A percentile compares a stretch with the other conserved stretches of the same genome.
These are phyloP conservation scores for Drosophila rubida DNA, from an alignment of 2,888 invertebrate species.

Conservation along the genomic window DNA sequence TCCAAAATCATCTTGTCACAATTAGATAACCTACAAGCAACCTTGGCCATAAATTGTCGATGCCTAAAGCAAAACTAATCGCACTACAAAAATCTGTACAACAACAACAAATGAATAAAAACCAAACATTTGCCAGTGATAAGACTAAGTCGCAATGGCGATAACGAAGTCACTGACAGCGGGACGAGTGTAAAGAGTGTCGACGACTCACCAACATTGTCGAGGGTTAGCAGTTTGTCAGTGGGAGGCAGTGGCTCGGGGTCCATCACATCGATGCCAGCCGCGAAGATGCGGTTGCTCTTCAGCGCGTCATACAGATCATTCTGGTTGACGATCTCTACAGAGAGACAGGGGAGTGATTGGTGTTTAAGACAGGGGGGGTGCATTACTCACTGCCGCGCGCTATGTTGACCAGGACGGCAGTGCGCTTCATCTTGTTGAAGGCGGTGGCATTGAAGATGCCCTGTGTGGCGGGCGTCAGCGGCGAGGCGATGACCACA, in stretches of 20 bases:
- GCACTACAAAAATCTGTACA: slow-evolving; percentile 24
- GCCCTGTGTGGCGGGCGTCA: slow-evolving; percentile 88
- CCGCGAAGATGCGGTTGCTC: slow-evolving; percentile 91
- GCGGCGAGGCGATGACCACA: slow-evolving; percentile 88
- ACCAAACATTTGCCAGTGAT: slow-evolving; percentile 33
- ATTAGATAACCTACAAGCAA: slow-evolving; percentile 57
- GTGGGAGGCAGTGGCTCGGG: slow-evolving; percentile 95
- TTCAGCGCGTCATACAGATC: slow-evolving; percentile 92
- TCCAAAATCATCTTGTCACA: no score
- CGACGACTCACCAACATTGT: slow-evolving; percentile 92
- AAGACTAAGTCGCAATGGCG: slow-evolving; percentile 17
- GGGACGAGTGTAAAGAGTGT: background rate
- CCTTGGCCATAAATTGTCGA: slow-evolving; percentile 48
- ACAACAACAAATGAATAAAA: slow-evolving; percentile 9
- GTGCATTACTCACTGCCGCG: slow-evolving; percentile 86
- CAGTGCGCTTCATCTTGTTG: slow-evolving; percentile 89
- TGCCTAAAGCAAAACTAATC: slow-evolving; percentile 12
- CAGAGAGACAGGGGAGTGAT: slow-evolving; percentile 2
- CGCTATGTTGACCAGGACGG: slow-evolving; percentile 90
- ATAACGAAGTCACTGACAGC: slow-evolving; percentile 29
- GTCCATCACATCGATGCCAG: slow-evolving; percentile 95
- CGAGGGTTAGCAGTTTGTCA: slow-evolving; percentile 91
- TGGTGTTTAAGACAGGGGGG: background rate
- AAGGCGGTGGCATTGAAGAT: slow-evolving; percentile 89
- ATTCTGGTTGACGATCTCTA: slow-evolving; percentile 91